These are phyloP conservation scores for Sinosuthora webbiana DNA, from an alignment of 2,113 vertebrate species.

Conservation along the genomic window DNA sequence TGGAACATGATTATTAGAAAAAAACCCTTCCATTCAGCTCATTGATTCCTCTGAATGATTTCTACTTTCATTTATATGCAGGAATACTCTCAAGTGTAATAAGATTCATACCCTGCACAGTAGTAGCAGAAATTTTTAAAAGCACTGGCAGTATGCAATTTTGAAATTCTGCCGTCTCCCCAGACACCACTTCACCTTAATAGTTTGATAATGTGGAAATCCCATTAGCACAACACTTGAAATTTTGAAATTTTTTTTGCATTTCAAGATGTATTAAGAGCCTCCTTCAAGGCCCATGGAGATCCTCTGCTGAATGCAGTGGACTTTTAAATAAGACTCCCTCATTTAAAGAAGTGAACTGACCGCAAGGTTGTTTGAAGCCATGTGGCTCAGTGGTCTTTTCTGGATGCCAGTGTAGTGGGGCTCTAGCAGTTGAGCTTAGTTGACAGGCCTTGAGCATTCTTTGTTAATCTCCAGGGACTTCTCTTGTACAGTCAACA, in stretches of 20 bases:
- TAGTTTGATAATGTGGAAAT: conserved; percentile 10
- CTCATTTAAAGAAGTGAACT: background rate
- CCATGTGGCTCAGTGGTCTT: background rate
- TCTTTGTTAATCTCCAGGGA: background rate
- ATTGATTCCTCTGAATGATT: conserved; percentile 8
- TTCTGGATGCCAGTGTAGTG: background rate
- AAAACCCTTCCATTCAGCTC: background rate
- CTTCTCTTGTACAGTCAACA: background rate
- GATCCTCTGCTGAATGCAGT: background rate
- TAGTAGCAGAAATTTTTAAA: conserved; percentile 35
- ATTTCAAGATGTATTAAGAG: background rate
- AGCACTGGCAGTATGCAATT: conserved; percentile 14
- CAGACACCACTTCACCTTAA: conserved; percentile 19
- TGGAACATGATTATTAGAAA: background rate
- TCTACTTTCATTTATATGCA: conserved; percentile 34
- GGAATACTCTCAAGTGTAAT: background rate
- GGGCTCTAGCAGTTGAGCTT: background rate
- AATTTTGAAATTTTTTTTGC: background rate
- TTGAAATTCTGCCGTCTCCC: background rate
- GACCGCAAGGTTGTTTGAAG: background rate
- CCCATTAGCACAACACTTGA: background rate
- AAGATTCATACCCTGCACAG: background rate
- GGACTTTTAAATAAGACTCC: background rate
- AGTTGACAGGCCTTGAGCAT: background rate
- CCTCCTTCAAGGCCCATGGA: background rate